These are phyloP conservation scores for Pangasianodon hypophthalmus DNA, from an alignment of 2,113 vertebrate genomes.

Conservation along the genomic window DNA sequence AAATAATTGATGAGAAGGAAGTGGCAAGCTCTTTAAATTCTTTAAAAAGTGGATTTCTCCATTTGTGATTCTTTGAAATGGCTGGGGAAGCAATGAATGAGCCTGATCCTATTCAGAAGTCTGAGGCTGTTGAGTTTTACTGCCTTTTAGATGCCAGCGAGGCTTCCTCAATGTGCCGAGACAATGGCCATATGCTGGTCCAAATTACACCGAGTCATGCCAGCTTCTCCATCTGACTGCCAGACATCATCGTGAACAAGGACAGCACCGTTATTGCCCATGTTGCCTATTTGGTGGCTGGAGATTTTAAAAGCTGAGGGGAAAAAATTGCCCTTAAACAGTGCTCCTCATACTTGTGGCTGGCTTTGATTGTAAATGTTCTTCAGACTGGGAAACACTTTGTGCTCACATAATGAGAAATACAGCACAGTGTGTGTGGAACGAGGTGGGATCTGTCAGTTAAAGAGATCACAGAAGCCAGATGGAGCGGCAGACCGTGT, in stretches of 20 bases:
- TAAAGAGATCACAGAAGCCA: slow-evolving; percentile 60
- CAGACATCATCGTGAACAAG: slow-evolving; percentile 16
- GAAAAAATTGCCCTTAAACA: slow-evolving; percentile 50
- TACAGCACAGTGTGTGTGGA: slow-evolving; percentile 53
- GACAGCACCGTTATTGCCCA: slow-evolving; percentile 2
- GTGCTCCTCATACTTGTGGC: slow-evolving; percentile 67
- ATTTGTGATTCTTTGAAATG: background rate
- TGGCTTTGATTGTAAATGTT: slow-evolving; percentile 61
- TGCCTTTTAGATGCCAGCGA: slow-evolving; percentile 20
- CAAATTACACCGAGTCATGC: slow-evolving; percentile 13
- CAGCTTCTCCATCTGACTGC: slow-evolving; percentile 48
- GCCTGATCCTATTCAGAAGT: background rate
- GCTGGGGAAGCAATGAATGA: background rate
- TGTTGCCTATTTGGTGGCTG: slow-evolving; percentile 42
- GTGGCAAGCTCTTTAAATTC: background rate
- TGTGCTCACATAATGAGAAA: slow-evolving; percentile 63
- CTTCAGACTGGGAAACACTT: slow-evolving; percentile 60
- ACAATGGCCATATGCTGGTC: background rate
- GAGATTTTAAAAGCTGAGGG: slow-evolving; percentile 64
- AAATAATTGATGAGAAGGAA: background rate
- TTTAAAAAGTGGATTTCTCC: background rate
- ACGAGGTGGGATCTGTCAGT: slow-evolving; percentile 66
- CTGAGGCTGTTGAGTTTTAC: background rate
- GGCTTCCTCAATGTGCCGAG: background rate
- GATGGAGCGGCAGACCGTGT: slow-evolving; percentile 45